These are phyloP conservation scores for Lynx canadensis DNA, from an alignment of 2,113 vertebrate genomes.

Conservation along the genomic window DNA sequence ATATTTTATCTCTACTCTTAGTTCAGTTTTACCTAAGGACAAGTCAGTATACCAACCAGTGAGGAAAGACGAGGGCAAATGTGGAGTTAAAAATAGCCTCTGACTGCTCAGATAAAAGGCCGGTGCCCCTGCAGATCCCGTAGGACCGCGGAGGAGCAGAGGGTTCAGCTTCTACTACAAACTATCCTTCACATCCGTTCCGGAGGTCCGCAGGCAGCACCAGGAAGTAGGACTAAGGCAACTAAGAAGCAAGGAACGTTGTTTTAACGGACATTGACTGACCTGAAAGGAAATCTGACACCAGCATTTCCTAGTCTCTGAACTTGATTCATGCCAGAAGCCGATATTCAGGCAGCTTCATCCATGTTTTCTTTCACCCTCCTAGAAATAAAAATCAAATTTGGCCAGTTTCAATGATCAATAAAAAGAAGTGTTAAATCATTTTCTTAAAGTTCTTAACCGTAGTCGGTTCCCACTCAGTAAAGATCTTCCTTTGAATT, in stretches of 20 bases:
- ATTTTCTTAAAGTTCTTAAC: not conserved
- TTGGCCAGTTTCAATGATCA: not conserved
- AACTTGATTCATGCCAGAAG: not conserved
- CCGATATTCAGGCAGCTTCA: slow-evolving; percentile 21
- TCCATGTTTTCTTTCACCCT: slow-evolving; percentile 51
- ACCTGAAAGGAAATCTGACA: slow-evolving; percentile 1
- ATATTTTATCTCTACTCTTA: not conserved
- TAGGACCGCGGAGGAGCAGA: not conserved
- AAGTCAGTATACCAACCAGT: not conserved
- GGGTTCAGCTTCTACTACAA: not conserved
- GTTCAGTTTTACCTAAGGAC: not conserved
- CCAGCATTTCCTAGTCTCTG: not conserved
- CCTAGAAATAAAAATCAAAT: slow-evolving; percentile 64
- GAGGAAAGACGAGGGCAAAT: not conserved
- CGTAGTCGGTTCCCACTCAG: not conserved
- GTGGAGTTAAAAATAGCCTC: not conserved
- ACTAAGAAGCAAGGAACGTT: not conserved
- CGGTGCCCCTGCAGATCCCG: rapidly evolving
- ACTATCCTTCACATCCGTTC: no score
- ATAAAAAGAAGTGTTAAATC: not conserved
- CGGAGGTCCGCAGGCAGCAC: not conserved
- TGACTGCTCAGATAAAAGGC: not conserved
- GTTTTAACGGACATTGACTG: not conserved
- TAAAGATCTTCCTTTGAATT: not conserved
- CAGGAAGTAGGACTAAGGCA: not conserved